phyloP scores from a whole-genome alignment of 2,113 vertebrate genomes.

The Calidris pugnax region DNA sequence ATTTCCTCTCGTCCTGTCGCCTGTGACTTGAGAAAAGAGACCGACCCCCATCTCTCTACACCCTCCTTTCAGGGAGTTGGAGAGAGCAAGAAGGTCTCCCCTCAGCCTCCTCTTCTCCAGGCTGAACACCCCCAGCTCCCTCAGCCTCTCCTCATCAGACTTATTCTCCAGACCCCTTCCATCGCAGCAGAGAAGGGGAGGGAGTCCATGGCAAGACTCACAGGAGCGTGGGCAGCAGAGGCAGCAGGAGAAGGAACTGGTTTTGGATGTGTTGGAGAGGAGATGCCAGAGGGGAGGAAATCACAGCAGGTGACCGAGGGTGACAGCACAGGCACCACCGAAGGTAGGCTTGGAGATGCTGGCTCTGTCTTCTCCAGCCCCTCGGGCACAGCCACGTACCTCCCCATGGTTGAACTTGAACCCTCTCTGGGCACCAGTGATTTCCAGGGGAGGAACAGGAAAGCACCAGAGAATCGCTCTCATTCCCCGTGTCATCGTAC shows the following conservation, averaged over 20 bases:
- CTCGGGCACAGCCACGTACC: background rate
- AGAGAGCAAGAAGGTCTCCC: no score
- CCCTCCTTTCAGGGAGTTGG: no score
- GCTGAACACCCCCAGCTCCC: no score
- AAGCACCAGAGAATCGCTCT: no score
- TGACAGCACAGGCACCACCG: no score
- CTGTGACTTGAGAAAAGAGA: no score
- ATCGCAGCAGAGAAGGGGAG: no score
- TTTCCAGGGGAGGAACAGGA: background rate
- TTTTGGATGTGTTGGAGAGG: background rate
- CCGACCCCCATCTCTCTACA: no score
- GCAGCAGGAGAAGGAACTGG: background rate
- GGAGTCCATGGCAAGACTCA: background rate
- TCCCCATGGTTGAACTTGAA: background rate
- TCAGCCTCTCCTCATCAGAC: no score
- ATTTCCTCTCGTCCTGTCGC: no score
- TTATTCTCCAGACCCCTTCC: no score
- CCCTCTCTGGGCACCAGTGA: background rate
- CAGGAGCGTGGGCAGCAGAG: background rate
- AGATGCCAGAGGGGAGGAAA: background rate
- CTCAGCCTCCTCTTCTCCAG: no score
- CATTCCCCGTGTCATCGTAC: fast-evolving
- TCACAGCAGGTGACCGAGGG: background rate
- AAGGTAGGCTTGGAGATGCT: fast-evolving
- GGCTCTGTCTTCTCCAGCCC: background rate